phyloP scores from a whole-genome alignment of 2,888 invertebrate genomes.

The Antheraea assamensis region DNA sequence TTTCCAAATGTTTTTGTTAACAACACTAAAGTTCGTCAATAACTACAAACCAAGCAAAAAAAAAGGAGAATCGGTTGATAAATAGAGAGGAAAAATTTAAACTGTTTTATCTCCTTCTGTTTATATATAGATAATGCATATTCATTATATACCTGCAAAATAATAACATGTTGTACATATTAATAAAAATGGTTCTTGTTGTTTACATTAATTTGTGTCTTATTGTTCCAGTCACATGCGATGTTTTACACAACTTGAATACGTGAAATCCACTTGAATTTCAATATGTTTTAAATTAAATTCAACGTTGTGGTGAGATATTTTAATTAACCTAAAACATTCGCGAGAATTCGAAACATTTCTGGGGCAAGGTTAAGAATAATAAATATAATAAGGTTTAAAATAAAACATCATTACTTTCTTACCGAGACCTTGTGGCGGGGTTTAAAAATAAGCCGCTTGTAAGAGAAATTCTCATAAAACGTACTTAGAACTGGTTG shows the following conservation, averaged over 20 bases:
- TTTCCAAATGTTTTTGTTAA: too few species aligned
- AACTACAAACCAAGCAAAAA: too few species aligned
- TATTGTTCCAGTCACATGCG: background rate
- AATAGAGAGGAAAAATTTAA: too few species aligned
- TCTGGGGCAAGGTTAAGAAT: constrained; percentile 22
- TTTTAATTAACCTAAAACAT: constrained; percentile 13
- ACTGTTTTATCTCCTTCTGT: too few species aligned
- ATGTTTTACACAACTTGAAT: background rate
- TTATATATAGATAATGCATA: too few species aligned
- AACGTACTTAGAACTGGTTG: constrained; percentile 24
- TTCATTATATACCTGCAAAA: background rate
- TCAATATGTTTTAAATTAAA: background rate
- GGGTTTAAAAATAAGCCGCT: constrained; percentile 35
- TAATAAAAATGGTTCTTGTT: background rate
- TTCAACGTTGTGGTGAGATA: background rate
- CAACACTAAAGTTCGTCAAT: too few species aligned
- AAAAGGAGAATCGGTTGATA: too few species aligned
- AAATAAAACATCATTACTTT: constrained; percentile 33
- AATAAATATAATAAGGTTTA: constrained; percentile 23
- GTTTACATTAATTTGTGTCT: background rate
- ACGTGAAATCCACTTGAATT: background rate
- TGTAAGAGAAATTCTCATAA: constrained; percentile 28
- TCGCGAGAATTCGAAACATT: constrained; percentile 20
- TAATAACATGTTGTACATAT: background rate
- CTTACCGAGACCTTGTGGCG: constrained; percentile 30